phyloP scores from a whole-genome alignment of 1,140 invertebrate species.

The Drusus annulatus region DNA sequence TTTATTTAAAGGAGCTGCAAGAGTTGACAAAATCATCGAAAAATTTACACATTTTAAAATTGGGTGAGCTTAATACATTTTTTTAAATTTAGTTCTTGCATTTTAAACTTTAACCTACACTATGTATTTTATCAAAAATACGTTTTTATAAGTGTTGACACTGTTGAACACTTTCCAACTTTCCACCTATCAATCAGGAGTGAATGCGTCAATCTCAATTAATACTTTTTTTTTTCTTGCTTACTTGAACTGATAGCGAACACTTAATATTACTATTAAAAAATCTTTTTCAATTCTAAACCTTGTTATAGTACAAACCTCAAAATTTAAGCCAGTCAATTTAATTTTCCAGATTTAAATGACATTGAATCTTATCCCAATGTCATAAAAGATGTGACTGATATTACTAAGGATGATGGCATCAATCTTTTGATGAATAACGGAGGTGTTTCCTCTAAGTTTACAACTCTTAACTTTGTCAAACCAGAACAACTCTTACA shows the following conservation, averaged over 20 bases:
- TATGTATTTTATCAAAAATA: too few species aligned
- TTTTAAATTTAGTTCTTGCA: background rate
- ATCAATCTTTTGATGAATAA: conserved; percentile 91
- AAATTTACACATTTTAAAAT: conserved; percentile 78
- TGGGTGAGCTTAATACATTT: conserved; percentile 71
- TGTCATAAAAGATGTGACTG: conserved; percentile 73
- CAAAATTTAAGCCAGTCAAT: background rate
- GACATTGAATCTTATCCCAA: conserved; percentile 75
- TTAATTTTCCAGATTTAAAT: conserved; percentile 76
- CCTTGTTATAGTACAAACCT: background rate
- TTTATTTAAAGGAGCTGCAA: conserved; percentile 74
- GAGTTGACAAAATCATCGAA: conserved; percentile 72
- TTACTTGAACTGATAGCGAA: too few species aligned
- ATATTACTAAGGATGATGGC: conserved; percentile 77
- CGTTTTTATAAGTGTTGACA: too few species aligned
- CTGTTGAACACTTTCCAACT: too few species aligned
- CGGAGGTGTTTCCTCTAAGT: conserved; percentile 85
- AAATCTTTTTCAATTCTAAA: too few species aligned
- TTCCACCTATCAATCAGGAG: background rate
- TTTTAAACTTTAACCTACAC: too few species aligned
- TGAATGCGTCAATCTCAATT: background rate
- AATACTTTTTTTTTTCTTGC: conserved; percentile 38
- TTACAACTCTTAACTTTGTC: conserved; percentile 79
- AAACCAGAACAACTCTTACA: conserved; percentile 81
- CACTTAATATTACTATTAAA: too few species aligned